A percentile compares a stretch with the other conserved stretches of the same genome.
Conservation (phyloP, 2,797 vertebrate species). For the Falco berigora region DNA sequence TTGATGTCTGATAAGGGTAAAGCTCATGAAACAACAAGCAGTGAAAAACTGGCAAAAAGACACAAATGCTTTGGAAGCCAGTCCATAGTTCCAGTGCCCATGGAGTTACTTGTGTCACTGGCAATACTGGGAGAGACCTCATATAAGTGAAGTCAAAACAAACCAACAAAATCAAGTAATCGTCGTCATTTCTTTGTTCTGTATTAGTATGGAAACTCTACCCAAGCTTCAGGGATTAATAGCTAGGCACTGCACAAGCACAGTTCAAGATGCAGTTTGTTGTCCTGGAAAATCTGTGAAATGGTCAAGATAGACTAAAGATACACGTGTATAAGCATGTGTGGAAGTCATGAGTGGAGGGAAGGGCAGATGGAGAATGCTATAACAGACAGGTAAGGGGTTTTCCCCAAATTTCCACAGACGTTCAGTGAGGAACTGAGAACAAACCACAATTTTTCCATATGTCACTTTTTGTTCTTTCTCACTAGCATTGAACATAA, state of each 20-base stretch:
- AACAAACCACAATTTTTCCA: background rate
- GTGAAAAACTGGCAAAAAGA: background rate
- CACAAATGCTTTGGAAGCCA: background rate
- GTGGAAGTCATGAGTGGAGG: background rate
- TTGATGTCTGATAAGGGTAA: background rate
- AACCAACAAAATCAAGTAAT: background rate
- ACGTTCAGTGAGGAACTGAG: background rate
- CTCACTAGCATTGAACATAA: background rate
- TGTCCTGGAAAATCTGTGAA: background rate
- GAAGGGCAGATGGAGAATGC: background rate
- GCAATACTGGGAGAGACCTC: background rate
- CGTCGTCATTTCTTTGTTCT: background rate
- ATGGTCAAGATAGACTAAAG: background rate
- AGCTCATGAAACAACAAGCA: background rate
- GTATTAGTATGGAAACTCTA: background rate
- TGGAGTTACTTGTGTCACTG: background rate
- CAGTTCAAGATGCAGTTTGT: background rate
- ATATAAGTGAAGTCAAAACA: background rate
- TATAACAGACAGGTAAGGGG: background rate
- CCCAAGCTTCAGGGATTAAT: background rate
- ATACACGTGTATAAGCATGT: rapidly evolving
- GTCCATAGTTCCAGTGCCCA: background rate
- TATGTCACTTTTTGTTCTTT: background rate
- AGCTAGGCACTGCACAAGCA: background rate
- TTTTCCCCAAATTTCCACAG: background rate